phyloP scores from a whole-genome alignment of 2,888 invertebrate species.

The Steromphala cineraria region DNA sequence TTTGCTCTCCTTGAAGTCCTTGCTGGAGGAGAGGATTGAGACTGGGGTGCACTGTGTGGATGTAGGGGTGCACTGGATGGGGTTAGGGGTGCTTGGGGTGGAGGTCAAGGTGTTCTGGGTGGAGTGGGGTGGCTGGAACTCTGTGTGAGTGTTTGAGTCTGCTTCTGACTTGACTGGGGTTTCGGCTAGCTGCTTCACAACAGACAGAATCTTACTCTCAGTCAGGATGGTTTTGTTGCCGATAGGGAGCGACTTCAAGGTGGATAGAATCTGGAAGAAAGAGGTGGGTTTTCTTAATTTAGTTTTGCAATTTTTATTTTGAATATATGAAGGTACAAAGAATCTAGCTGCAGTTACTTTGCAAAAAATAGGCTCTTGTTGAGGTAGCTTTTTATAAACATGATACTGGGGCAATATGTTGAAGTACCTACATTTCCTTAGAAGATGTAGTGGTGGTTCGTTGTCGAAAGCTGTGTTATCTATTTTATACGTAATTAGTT shows the following conservation, averaged over 20 bases:
- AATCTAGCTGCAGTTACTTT: too few species aligned
- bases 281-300: too few species aligned
- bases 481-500: too few species aligned
- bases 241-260: conserved; percentile 90
- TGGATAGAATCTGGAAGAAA: conserved; percentile 82
- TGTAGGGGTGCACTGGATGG: conserved; percentile 51
- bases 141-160: conserved; percentile 31
- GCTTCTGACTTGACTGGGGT: conserved; percentile 39
- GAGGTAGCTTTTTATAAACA: too few species aligned
- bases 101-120: conserved; percentile 45
- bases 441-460: too few species aligned
- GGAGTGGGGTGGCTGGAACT: conserved; percentile 29
- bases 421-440: too few species aligned
- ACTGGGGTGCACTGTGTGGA: conserved; percentile 52
- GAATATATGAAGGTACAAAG: too few species aligned
- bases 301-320: too few species aligned
- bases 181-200: conserved; percentile 89
- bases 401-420: too few species aligned
- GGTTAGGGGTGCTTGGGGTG: conserved; percentile 51
- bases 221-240: conserved; percentile 94
- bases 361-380: too few species aligned
- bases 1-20: conserved; percentile 45
- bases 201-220: conserved; percentile 90
- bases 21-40: conserved; percentile 55
- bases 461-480: too few species aligned